Conservation (phyloP, 2,797 vertebrate species). For the Micrastur ruficollis region DNA sequence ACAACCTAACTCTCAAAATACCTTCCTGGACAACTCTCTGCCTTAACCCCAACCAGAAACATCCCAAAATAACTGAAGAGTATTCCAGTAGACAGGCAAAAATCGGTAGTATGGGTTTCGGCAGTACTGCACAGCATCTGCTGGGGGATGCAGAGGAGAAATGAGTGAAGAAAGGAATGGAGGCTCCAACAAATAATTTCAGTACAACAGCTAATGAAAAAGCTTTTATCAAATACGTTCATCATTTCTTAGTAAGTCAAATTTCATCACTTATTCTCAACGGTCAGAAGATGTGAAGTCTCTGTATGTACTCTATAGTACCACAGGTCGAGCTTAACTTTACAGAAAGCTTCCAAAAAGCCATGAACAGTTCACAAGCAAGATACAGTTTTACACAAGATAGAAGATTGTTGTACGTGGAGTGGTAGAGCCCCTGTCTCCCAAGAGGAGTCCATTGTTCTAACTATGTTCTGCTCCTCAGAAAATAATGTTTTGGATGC, state of each 20-base stretch:
- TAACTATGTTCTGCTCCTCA: neutral
- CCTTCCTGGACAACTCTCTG: neutral
- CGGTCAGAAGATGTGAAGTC: too few relatives aligned
- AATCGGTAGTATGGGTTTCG: neutral
- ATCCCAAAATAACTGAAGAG: neutral
- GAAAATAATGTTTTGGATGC: neutral
- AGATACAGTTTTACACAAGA: neutral
- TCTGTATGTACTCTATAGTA: neutral
- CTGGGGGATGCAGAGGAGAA: neutral
- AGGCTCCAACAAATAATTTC: neutral
- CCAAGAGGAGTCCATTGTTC: accelerated
- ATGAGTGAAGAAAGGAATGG: neutral
- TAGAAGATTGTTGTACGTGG: neutral
- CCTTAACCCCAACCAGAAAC: neutral
- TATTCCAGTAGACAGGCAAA: neutral
- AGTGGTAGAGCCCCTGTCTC: neutral
- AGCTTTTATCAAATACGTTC: neutral
- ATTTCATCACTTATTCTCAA: neutral
- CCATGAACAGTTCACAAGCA: neutral
- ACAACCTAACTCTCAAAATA: neutral
- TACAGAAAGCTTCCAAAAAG: neutral
- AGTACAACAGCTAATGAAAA: neutral
- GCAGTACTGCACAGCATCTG: neutral
- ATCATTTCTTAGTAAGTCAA: neutral
- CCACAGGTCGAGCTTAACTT: neutral